Evolutionary conservation across 2,113 vertebrate species (phyloP).

Genomic region (Seriola quinqueradiata): DNA sequence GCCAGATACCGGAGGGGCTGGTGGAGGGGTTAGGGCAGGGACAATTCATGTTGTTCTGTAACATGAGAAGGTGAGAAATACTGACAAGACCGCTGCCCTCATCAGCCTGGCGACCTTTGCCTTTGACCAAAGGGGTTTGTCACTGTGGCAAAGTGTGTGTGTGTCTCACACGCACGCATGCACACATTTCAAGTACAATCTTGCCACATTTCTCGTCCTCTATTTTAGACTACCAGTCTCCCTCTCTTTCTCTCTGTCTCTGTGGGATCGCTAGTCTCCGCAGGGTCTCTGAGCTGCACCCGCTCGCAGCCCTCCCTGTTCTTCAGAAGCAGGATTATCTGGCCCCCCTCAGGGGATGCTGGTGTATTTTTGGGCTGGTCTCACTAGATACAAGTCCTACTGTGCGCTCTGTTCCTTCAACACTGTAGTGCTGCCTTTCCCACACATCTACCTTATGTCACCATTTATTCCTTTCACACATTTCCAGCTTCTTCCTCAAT

Average conservation of each 20-base stretch:
- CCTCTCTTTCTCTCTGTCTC: constrained; percentile 61
- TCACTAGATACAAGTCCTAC: constrained; percentile 67
- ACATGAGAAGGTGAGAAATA: constrained; percentile 69
- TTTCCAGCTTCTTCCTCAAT: constrained; percentile 46
- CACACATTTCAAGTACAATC: constrained; percentile 46
- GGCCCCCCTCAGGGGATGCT: constrained; percentile 59
- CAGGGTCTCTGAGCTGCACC: constrained; percentile 63
- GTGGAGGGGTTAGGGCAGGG: neutral
- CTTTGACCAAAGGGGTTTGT: constrained; percentile 39
- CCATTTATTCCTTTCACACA: constrained; percentile 42
- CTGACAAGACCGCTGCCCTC: constrained; percentile 13
- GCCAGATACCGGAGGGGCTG: neutral
- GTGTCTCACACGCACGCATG: constrained; percentile 21
- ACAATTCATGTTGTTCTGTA: constrained; percentile 62
- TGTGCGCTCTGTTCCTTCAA: constrained; percentile 57
- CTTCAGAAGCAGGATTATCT: constrained; percentile 79
- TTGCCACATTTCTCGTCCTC: constrained; percentile 45
- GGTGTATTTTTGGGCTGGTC: constrained; percentile 80
- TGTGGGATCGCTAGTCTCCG: constrained; percentile 62
- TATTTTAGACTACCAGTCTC: constrained; percentile 68
- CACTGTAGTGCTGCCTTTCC: constrained; percentile 34
- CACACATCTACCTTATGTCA: constrained; percentile 47
- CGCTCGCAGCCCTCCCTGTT: constrained; percentile 63
- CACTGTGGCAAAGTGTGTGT: constrained; percentile 10
- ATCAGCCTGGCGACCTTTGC: constrained; percentile 28